phyloP scores from a whole-genome alignment of 2,113 vertebrate genomes.

The Maccullochella peelii region DNA sequence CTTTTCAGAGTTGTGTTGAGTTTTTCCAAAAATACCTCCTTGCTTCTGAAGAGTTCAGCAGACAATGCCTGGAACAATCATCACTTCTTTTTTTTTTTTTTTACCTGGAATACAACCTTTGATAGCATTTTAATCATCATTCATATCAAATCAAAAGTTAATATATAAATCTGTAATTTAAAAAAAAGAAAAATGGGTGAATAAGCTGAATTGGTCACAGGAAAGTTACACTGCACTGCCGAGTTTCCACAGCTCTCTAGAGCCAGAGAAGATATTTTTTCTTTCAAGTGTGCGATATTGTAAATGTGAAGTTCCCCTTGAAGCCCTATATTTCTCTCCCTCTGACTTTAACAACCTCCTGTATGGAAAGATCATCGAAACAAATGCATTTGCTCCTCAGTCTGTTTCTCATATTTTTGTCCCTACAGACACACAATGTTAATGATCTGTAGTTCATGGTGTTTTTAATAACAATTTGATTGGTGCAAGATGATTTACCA shows the following conservation, averaged over 20 bases:
- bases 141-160: not conserved
- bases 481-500: constrained; percentile 49
- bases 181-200: not conserved
- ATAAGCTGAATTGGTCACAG: not conserved
- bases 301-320: constrained; percentile 25
- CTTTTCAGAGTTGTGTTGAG: constrained; percentile 30
- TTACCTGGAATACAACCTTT: not conserved
- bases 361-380: constrained; percentile 38
- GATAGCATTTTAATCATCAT: not conserved
- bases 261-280: not conserved
- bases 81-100: not conserved
- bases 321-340: constrained; percentile 8
- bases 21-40: constrained; percentile 19
- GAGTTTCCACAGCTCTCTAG: not conserved
- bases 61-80: not conserved
- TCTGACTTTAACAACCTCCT: constrained; percentile 33
- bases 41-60: constrained; percentile 6
- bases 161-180: not conserved
- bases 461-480: constrained; percentile 69
- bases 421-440: constrained; percentile 23
- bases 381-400: constrained; percentile 2
- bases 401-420: constrained; percentile 36
- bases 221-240: not conserved
- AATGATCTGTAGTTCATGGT: constrained; percentile 40
- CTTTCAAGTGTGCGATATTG: constrained; percentile 8